Conservation (phyloP, 2,113 vertebrate species). For the Platycercus adscitus region DNA sequence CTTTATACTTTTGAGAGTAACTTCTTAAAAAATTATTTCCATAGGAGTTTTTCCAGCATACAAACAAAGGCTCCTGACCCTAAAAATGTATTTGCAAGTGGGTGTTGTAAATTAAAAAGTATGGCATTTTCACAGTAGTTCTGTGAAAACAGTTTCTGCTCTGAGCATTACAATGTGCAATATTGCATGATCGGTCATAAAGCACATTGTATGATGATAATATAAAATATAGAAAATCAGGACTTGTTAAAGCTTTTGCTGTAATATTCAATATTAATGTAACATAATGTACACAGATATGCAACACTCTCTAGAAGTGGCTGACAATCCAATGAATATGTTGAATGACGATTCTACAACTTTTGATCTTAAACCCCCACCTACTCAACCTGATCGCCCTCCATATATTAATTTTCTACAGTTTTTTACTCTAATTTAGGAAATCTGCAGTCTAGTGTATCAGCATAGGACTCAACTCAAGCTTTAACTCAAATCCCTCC, state of each 20-base stretch:
- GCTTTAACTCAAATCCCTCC: constrained; percentile 39
- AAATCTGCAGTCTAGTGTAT: constrained; percentile 20
- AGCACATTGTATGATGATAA: not conserved
- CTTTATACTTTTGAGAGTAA: not conserved
- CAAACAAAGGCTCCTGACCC: constrained; percentile 1
- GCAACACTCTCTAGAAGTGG: not conserved
- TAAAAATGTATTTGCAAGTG: constrained; percentile 43
- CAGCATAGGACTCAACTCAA: not conserved
- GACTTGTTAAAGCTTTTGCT: not conserved
- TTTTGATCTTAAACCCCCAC: not conserved
- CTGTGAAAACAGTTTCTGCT: not conserved
- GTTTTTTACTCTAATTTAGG: constrained; percentile 43
- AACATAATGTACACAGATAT: not conserved
- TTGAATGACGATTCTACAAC: not conserved
- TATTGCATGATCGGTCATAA: not conserved
- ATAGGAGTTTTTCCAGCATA: not conserved
- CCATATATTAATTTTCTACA: constrained; percentile 13
- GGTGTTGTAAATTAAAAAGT: constrained; percentile 8
- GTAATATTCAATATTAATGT: not conserved
- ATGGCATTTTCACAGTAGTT: not conserved
- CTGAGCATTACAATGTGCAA: not conserved
- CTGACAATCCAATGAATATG: constrained; percentile 12
- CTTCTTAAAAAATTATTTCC: constrained; percentile 3
- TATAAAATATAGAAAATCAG: not conserved
- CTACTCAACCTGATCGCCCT: not conserved